Base-by-base conservation (phyloP, 2,888 invertebrate species). In the Ormia ochracea region DNA sequence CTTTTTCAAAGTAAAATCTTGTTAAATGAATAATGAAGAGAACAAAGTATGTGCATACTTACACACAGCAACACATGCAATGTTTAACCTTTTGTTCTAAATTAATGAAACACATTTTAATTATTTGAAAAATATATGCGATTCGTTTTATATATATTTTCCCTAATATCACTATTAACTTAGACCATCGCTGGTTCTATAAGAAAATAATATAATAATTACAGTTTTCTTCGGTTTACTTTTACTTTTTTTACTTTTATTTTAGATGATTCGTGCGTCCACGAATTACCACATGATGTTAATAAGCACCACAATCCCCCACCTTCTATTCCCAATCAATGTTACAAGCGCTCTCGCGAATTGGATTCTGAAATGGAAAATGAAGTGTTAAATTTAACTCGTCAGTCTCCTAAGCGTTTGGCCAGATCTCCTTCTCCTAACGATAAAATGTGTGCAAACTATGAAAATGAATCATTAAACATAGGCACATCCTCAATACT, bases 181-280 rank as follows among this genome's bases (percentile, higher is more conserved):
- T n/a, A n/a, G n/a, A n/a, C n/a, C n/a, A n/a, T n/a, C n/a, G n/a
- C n/a, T n/a, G n/a, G n/a, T n/a, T n/a, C n/a, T n/a, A n/a, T n/a
- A n/a, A n/a, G n/a, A n/a, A 28, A 28, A 28, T 28, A 28, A 28
- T 28, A 3, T 6, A 31, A 31, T 9, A 31, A 31, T 10, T 31
- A n/a, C 10, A 31, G 2, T 14, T 1, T 17, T 12, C 17, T 36
- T 36, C 12, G 14, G 48, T 10, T 23, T 72, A 26, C 48, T 23
- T 59, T 41, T 14, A 14, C 31, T 14, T 12, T 54, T 69, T 23
- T 54, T 14, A 12, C 23, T 59, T 33, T 31, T 5, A 59, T 86
- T 88, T 2, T 85, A 90, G 90, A 85, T 82, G 88, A 86, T 78
- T 84, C 81, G 10, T 84, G 84, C 41, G 85, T 84, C 58, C 84